These are phyloP conservation scores for Sebastes iracundus DNA, from an alignment of 2,797 vertebrate species.

Conservation along the genomic window DNA sequence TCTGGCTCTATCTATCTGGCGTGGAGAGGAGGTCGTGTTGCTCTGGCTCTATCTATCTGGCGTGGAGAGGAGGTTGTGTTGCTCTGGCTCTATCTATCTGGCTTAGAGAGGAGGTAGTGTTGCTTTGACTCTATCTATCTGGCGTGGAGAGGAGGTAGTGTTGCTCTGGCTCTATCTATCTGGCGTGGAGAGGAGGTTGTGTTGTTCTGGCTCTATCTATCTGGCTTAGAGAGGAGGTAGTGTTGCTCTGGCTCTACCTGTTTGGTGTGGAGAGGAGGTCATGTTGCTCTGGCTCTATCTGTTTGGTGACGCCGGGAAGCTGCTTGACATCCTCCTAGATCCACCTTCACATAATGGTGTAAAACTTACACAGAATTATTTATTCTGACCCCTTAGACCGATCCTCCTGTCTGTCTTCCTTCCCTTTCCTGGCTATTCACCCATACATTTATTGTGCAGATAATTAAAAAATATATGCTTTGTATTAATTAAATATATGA, in stretches of 20 bases:
- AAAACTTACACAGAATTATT: background rate
- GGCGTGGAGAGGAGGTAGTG: fast-evolving
- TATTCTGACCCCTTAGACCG: background rate
- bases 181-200: fast-evolving
- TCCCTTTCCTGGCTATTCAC: background rate
- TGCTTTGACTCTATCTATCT: fast-evolving
- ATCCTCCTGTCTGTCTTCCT: background rate
- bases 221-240: fast-evolving
- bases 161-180: no score
- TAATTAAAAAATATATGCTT: background rate
- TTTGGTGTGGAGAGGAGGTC: no score
- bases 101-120: fast-evolving
- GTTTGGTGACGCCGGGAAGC: no score
- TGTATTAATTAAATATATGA: background rate
- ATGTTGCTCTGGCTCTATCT: no score
- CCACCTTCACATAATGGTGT: background rate
- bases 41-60: fast-evolving
- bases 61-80: fast-evolving
- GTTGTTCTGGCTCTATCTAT: no score
- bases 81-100: no score
- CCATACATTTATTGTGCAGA: background rate
- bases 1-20: no score
- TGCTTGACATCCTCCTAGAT: no score
- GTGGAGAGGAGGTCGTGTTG: fast-evolving
- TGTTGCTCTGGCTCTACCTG: no score